Base-by-base conservation (phyloP, 2,797 vertebrate species). In the Liparis tanakae region DNA sequence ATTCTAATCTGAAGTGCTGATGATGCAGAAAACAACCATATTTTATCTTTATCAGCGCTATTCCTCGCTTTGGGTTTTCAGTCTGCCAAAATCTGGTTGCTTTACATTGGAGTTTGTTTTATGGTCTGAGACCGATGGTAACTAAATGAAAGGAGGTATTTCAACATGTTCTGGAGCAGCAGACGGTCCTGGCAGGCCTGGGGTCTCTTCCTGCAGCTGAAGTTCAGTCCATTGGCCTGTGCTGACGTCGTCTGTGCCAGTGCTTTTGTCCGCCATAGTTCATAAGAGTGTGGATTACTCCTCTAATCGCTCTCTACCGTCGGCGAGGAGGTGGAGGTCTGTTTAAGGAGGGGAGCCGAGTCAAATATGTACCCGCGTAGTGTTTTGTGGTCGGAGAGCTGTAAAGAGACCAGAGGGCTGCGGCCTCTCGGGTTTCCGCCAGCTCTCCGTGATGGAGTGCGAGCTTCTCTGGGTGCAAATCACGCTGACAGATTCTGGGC, bases 401-500 rank as follows among this genome's bases (percentile, higher is more conserved):
- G 85, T 87, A 86, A 90, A 88, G 84, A 83, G 78, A 87, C 78
- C 83, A 59, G 71, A 82, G 82, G 81, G 78, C 83, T 80, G 80
- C 55, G 83, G 82, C 76, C 85, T 85, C 91, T 89, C 85, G 85
- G 88, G 88, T 94, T 94, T 93, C 90, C 73, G 68, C 81, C 86
- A 78, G 86, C 81, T 88, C 85, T 85, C 69, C 44, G 22, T 90
- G 90, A 94, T 94, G 92, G 92, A 95, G 91, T 90, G 90, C 66
- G 64, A 91, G 91, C 86, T 88, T 91, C 91, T 93, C 85, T 36
- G 89, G 90, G 92, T 92, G 94, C 94, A 95, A 95, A 95, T 96
- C 95, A 95, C 87, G 55, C 80, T 94, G 94, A 96, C 94, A 95
- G 94, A 90, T 95, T 96, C 94, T 95, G 94, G 94, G 94, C 94